These are phyloP conservation scores for Ceryle rudis DNA, from an alignment of 2,797 vertebrate genomes.

Conservation along the genomic window DNA sequence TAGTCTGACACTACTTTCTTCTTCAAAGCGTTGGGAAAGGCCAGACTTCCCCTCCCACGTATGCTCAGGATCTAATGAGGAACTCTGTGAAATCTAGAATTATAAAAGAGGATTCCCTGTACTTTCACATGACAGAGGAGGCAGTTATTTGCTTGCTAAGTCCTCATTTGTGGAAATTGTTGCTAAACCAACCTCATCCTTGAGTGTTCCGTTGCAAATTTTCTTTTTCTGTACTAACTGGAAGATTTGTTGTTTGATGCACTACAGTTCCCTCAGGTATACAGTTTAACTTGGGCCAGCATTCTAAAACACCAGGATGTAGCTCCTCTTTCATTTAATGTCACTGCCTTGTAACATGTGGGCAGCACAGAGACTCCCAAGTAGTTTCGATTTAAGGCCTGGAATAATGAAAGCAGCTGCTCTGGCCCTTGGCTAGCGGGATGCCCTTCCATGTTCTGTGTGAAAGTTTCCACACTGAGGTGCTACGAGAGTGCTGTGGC, in stretches of 20 bases:
- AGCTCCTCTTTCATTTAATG: background rate
- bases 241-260: background rate
- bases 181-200: background rate
- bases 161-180: background rate
- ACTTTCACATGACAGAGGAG: background rate
- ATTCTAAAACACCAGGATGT: background rate
- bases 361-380: background rate
- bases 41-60: conserved; percentile 11
- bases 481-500: background rate
- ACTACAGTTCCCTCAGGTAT: background rate
- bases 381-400: background rate
- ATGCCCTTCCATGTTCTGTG: background rate
- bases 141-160: background rate
- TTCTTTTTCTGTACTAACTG: background rate
- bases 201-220: background rate
- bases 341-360: background rate
- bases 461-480: background rate
- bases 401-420: background rate
- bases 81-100: conserved; percentile 1
- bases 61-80: background rate
- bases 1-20: conserved; percentile 27
- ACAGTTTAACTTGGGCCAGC: background rate
- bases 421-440: background rate
- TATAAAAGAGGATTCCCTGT: conserved; percentile 5
- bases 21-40: background rate